Conservation (phyloP, 2,797 vertebrate species). For the Neosilurus mollespiculum region DNA sequence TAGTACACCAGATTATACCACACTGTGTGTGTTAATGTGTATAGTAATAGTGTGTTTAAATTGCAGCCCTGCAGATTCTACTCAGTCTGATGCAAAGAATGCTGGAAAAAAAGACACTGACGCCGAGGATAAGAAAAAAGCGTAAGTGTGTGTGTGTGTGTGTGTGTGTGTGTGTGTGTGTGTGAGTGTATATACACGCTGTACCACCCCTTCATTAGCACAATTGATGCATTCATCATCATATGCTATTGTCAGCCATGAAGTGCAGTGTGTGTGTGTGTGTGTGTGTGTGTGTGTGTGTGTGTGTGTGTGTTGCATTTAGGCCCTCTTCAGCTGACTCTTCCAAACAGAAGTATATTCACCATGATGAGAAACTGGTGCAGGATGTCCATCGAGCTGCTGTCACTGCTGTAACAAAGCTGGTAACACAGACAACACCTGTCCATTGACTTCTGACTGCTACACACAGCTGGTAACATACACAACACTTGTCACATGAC, state of each 20-base stretch:
- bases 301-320: slow-evolving; percentile 41
- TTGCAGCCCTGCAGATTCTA: slow-evolving; percentile 37
- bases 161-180: not conserved
- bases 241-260: not conserved
- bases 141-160: slow-evolving; percentile 52
- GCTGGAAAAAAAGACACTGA: slow-evolving; percentile 42
- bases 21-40: not conserved
- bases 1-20: not conserved
- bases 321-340: slow-evolving; percentile 60
- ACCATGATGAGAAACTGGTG: slow-evolving; percentile 70
- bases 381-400: slow-evolving; percentile 71
- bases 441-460: not conserved
- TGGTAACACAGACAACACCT: slow-evolving; percentile 66
- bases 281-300: slow-evolving; percentile 16
- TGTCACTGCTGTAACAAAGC: slow-evolving; percentile 67
- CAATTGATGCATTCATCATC: not conserved
- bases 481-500: too few relatives aligned
- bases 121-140: slow-evolving; percentile 50
- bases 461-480: not conserved
- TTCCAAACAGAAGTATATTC: not conserved
- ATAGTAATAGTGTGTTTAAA: not conserved
- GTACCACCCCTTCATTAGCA: too few relatives aligned
- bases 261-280: not conserved
- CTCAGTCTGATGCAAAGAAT: slow-evolving; percentile 46
- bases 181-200: not conserved